Percentiles rank a stretch among this genome's conserved stretches.
These are phyloP conservation scores for Conistra vaccinii DNA, from an alignment of 2,888 invertebrate species.

Conservation along the genomic window DNA sequence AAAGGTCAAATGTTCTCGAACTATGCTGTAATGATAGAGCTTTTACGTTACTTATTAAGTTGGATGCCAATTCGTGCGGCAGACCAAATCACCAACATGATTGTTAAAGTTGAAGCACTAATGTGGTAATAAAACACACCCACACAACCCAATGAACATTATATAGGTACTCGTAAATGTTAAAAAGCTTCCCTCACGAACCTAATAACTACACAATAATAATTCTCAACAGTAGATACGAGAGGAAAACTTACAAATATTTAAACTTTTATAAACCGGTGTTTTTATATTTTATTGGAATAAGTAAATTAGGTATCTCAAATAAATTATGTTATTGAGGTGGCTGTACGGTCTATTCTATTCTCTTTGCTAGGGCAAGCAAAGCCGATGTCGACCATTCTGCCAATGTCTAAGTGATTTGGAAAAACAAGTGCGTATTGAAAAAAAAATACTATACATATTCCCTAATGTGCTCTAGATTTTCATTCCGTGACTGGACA, in stretches of 20 bases:
- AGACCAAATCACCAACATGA: constrained; percentile 7
- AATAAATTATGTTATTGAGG: neutral
- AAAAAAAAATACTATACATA: too few relatives aligned
- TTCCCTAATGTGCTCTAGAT: too few relatives aligned
- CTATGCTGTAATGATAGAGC: constrained; percentile 42
- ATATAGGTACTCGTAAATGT: neutral
- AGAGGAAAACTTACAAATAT: neutral
- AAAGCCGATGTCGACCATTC: too few relatives aligned
- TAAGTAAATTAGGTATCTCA: neutral
- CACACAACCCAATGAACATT: neutral
- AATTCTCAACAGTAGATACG: neutral
- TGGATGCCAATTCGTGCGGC: neutral
- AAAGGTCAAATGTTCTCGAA: constrained; percentile 31
- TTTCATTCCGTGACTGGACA: too few relatives aligned
- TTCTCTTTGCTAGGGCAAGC: too few relatives aligned
- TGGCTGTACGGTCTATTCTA: too few relatives aligned
- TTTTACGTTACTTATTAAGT: constrained; percentile 36
- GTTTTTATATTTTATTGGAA: neutral
- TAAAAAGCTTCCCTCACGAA: neutral
- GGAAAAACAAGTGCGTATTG: too few relatives aligned
- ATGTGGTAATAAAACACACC: constrained; percentile 33
- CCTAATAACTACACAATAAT: neutral
- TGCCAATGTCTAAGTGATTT: too few relatives aligned
- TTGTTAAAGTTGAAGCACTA: constrained; percentile 35
- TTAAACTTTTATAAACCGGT: neutral